Evolutionary conservation across 1,140 invertebrate genomes (phyloP).

Genomic region (Calosoma granatense): DNA sequence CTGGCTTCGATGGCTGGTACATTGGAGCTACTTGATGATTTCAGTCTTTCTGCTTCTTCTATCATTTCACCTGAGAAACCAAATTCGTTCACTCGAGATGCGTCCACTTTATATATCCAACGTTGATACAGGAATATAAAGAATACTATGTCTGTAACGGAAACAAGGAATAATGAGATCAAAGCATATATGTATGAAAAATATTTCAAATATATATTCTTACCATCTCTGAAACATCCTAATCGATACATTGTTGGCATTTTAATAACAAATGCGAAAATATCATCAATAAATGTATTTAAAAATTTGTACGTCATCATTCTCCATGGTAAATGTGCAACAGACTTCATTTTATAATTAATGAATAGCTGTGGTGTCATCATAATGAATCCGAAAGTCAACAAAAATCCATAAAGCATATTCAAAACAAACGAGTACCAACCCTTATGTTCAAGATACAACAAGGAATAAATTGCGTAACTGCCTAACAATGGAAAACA

Average conservation of each 20-base stretch:
- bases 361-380: conserved; percentile 99
- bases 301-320: conserved; percentile 99
- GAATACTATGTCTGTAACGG: conserved; percentile 85
- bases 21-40: background rate
- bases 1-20: background rate
- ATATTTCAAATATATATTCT: conserved; percentile 25
- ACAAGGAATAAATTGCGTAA: conserved; percentile 92
- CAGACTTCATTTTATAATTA: conserved; percentile 98
- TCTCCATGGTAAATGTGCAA: conserved; percentile 96
- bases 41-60: conserved; percentile 31
- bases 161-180: conserved; percentile 16
- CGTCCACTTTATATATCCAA: conserved; percentile 96
- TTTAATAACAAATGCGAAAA: conserved; percentile 99
- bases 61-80: conserved; percentile 76
- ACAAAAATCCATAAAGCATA: conserved; percentile 95
- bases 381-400: conserved; percentile 99
- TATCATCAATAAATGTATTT: conserved; percentile 99
- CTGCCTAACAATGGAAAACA: conserved; percentile 86
- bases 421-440: conserved; percentile 79
- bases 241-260: conserved; percentile 96
- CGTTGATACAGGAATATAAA: conserved; percentile 97
- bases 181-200: conserved; percentile 9
- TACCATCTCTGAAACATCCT: conserved; percentile 93
- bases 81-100: conserved; percentile 91
- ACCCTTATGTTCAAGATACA: conserved; percentile 96